Base-by-base conservation (phyloP, 2,888 invertebrate species). In the Ethmia dodecea region DNA sequence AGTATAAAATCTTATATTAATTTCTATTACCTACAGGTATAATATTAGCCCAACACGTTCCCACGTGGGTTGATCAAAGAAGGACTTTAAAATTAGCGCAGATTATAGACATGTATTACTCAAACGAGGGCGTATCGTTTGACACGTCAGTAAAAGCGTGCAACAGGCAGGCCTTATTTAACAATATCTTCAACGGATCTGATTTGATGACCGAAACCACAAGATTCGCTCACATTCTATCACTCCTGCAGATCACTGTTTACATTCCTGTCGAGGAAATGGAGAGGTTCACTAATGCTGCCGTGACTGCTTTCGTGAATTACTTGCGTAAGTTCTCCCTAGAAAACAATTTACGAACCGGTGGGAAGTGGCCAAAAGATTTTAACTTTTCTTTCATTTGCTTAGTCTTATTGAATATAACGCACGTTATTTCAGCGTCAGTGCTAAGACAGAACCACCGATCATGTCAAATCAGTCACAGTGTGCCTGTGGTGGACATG, bases 71-170 rank as follows among this genome's bases (percentile, higher is more conserved):
- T 3, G 69, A 77, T 33, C 72, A 79, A 37, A 66, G 89, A 27
- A 68, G 78, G 3, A 76, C 86, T 12, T 63, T 91, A 13, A 75
- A 88, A 9, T 66, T 91, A 1, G 90, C 91, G 1, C 91, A 91
- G 72, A 58, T 91, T 9, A 63, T 92, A 27, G 90, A 91, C 41
- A 90, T 91, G 90, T 92, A 91, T 60, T 92, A 92, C 54, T 91
- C 91, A 0, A 74, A 88, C 43, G 81, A 86, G 37, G 91, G 91
- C 0, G 74, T 89, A 1, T 86, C 88, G 0, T 89, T 89, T 49
- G 81, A 90, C 13, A 63, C 75, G 0, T 68, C 69, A 18, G 77
- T 90, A n/a, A 87, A 79, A 52, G 90, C 90, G 2, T 90, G 90
- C 46, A 86, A 88, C 42, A 73, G 91, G 35, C 77, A 77, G 14